Evolutionary conservation across 2,797 vertebrate species (phyloP), one percentile per base, ranked within the genome.

Genomic region (Yasuhikotakia modesta): DNA sequence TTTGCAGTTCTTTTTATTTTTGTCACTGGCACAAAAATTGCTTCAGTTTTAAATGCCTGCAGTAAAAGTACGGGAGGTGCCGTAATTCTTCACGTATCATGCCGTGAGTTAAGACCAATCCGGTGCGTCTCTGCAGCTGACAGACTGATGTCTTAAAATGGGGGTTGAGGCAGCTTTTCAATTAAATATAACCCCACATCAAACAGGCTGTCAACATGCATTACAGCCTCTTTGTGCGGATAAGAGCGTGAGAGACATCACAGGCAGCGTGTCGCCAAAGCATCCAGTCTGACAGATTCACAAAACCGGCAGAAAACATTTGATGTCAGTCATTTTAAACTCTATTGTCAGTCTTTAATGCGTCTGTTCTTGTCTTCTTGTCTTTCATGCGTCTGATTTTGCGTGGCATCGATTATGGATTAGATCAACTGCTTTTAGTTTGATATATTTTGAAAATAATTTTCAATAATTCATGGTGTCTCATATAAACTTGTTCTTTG

Each of bases 121-220:
- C 5, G 48, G 65, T 24, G 52, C 19, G 58, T 64, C 55, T 60
- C 30, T 5, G 50, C 58, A 1, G 19, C 52, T 32, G 55, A 35
- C 46, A 46, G 21, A 21, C n/a, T 6, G 39, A 12, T 63, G 5
- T 58, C 53, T 13, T 70, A 63, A 30, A 73, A 67, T 27, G 82
- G 77, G 75, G 48, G 35, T 76, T 78, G 35, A 88, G 85, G 85
- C 88, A 88, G 86, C 86, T 88, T 81, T 86, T 90, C 88, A 90
- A 89, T 92, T 92, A 91, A 91, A 91, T 87, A 89, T 90, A 90
- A 89, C 87, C 88, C 88, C 82, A 89, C 90, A 93, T 93, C 89
- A 92, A 91, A 92, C 86, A 6, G 83, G 76, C 86, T 90, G 91
- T 91, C 90, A 90, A 85, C 88, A 85, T 89, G 88, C 82, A 87